phyloP scores from a whole-genome alignment of 2,797 vertebrate genomes.

The Sylvia borin region DNA sequence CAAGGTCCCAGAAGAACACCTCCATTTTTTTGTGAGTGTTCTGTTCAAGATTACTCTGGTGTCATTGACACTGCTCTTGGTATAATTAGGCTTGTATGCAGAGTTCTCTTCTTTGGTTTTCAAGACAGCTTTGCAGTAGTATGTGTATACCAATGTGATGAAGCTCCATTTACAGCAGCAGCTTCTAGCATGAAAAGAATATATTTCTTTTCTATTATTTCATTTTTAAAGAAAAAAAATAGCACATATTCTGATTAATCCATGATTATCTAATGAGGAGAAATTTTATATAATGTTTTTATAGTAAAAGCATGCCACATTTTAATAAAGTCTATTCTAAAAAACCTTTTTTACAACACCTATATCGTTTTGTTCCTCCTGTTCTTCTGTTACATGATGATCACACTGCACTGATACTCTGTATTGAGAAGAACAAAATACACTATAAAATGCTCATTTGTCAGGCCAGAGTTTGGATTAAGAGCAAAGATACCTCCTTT shows the following conservation, averaged over 20 bases:
- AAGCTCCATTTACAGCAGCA: not conserved
- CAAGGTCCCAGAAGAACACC: constrained; percentile 10
- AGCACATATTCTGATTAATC: not conserved
- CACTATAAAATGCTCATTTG: not conserved
- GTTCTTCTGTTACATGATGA: not conserved
- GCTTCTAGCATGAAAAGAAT: not conserved
- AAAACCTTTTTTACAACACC: not conserved
- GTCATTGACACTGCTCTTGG: not conserved
- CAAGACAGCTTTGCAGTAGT: not conserved
- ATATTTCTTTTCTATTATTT: not conserved
- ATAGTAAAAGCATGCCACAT: not conserved
- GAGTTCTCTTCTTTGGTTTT: not conserved
- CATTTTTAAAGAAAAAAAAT: not conserved
- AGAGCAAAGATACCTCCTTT: not conserved
- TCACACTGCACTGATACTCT: not conserved
- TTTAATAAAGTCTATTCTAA: not conserved
- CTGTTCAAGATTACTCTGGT: constrained; percentile 17
- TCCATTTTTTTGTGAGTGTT: constrained; percentile 18
- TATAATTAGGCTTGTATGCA: not conserved
- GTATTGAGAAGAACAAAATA: not conserved
- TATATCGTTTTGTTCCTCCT: not conserved
- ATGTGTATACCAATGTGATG: not conserved
- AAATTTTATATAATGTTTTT: not conserved
- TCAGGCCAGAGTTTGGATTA: not conserved
- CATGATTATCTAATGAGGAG: not conserved